phyloP scores from a whole-genome alignment of 2,888 invertebrate genomes.

The Margaritifera margaritifera region DNA sequence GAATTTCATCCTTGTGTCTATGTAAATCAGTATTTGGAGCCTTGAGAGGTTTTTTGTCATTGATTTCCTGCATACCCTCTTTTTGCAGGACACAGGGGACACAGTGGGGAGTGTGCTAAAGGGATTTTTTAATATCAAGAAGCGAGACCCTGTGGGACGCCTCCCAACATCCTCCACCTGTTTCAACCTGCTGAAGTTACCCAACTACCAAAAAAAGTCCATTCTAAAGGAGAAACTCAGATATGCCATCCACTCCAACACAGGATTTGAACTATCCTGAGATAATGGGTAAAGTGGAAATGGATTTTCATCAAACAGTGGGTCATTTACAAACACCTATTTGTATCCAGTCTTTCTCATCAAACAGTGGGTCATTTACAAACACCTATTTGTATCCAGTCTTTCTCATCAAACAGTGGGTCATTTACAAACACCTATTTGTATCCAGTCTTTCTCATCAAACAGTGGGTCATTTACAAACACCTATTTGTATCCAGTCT shows the following conservation, averaged over 20 bases:
- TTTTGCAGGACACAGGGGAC: conserved; percentile 76
- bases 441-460: no score
- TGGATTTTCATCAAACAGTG: no score
- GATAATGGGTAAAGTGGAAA: no score
- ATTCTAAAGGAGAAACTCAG: conserved; percentile 95
- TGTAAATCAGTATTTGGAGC: not conserved
- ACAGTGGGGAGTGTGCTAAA: conserved; percentile 93
- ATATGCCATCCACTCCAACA: conserved; percentile 97
- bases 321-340: no score
- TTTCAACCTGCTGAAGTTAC: conserved; percentile 95
- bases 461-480: no score
- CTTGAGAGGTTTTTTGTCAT: not conserved
- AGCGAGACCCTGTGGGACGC: conserved; percentile 78
- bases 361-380: no score
- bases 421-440: no score
- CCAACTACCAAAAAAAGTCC: conserved; percentile 97
- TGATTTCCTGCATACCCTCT: not conserved
- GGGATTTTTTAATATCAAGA: conserved; percentile 96
- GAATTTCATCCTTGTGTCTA: not conserved
- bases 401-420: no score
- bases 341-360: no score
- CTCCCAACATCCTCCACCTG: conserved; percentile 99
- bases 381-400: no score
- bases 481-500: no score
- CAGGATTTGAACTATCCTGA: conserved; percentile 98